These are phyloP conservation scores for Eupelmus urozonus DNA, from an alignment of 2,888 invertebrate species.

Conservation along the genomic window DNA sequence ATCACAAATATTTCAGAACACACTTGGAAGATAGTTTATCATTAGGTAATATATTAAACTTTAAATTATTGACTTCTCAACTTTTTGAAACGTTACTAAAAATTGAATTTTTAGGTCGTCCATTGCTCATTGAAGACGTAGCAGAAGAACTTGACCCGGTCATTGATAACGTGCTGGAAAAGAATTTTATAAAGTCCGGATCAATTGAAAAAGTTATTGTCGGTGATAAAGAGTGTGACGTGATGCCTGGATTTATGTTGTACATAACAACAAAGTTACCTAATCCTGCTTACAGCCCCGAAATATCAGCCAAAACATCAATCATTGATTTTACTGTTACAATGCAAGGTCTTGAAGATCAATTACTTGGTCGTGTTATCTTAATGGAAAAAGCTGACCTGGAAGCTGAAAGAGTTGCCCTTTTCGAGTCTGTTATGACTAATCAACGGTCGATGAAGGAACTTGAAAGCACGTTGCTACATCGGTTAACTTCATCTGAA, in stretches of 20 bases:
- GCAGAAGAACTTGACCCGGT: constrained; percentile 97
- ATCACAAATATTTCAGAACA: constrained; percentile 97
- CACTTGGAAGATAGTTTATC: constrained; percentile 94
- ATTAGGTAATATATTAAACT: constrained; percentile 79
- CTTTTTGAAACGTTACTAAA: neutral
- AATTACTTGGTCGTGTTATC: constrained; percentile 94
- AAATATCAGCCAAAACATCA: constrained; percentile 96
- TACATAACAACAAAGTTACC: constrained; percentile 97
- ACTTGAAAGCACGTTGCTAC: constrained; percentile 93
- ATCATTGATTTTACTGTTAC: constrained; percentile 99
- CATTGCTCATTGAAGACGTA: constrained; percentile 95
- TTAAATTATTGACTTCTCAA: neutral
- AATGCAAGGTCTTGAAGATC: constrained; percentile 97
- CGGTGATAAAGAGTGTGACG: constrained; percentile 97
- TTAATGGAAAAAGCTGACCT: constrained; percentile 97
- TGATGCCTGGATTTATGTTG: constrained; percentile 95
- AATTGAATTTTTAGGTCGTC: constrained; percentile 79
- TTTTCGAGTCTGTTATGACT: constrained; percentile 97
- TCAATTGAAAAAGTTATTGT: constrained; percentile 96
- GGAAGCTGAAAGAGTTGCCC: constrained; percentile 93
- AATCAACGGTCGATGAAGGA: constrained; percentile 98
- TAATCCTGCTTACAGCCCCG: constrained; percentile 97
- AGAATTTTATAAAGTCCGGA: constrained; percentile 98
- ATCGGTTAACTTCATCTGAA: constrained; percentile 94
- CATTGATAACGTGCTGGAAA: constrained; percentile 96